Evolutionary conservation across 2,797 vertebrate genomes (phyloP).

Genomic region (Sebastes paucispinis): DNA sequence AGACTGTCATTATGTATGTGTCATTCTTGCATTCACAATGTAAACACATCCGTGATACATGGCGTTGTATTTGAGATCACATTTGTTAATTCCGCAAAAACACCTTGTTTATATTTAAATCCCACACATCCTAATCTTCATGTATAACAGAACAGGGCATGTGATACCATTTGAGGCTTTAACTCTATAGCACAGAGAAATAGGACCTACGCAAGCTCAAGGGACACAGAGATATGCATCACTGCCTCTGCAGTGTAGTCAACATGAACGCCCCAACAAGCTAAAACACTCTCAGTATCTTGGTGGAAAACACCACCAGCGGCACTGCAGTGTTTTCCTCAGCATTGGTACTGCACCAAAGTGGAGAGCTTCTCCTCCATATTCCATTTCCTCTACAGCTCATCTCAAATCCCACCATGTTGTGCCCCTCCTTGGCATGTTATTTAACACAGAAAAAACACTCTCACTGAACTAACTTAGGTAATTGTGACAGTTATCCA

Average conservation of each 20-base stretch:
- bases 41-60: background rate
- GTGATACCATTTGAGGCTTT: background rate
- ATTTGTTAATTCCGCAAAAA: background rate
- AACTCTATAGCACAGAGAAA: conserved; percentile 37
- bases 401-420: conserved; percentile 34
- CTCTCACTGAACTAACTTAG: background rate
- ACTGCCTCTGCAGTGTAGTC: conserved; percentile 77
- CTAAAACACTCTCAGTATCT: conserved; percentile 69
- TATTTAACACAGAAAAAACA: conserved; percentile 4
- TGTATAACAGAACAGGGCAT: background rate
- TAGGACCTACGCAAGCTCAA: conserved; percentile 39
- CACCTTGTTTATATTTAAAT: background rate
- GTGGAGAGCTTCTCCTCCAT: conserved; percentile 62
- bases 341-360: conserved; percentile 83
- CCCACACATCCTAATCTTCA: background rate
- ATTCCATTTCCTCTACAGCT: conserved; percentile 45
- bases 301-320: conserved; percentile 80
- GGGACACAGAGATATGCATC: conserved; percentile 67
- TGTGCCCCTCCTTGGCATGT: background rate
- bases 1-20: background rate
- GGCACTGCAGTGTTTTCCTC: conserved; percentile 83
- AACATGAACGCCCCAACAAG: conserved; percentile 78
- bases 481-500: conserved; percentile 25
- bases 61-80: background rate
- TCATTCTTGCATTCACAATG: background rate